Base-by-base conservation (phyloP, 2,888 invertebrate species). In the Lochmaea crataegi region DNA sequence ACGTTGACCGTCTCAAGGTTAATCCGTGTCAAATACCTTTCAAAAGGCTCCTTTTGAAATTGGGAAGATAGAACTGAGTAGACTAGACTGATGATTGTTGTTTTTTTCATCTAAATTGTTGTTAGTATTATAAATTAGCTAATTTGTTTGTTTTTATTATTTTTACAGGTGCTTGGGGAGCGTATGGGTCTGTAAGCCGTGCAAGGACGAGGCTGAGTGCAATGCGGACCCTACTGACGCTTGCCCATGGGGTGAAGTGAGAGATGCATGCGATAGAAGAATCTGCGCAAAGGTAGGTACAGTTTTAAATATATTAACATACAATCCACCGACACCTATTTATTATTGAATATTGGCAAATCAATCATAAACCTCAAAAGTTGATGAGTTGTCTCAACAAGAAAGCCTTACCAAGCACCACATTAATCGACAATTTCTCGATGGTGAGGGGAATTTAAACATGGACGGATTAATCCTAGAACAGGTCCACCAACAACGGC, bases 261-360 rank as follows among this genome's bases (percentile, higher is more conserved):
- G 83, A 68, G 83, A 87, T 72, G 76, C 75, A 57, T 86, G 87
- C 75, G 80, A 80, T 51, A 77, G 85, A 77, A 80, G 85, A 76
- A 82, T 84, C 5, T 87, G 87, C 73, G 84, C 85, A 58, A 87
- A 85, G 82, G 86, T 86, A 82, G 73, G 71, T 79, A 61, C 11
- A 64, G n/a, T 7, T 16, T 16, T 18, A 6, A 16, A 16, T 7
- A 12, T 12, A 42, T 68, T 22, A 32, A 32, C 32, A 26, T 26
- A 26, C 26, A 26, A 26, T 26, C 26, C n/a, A 22, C 22, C 2
- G 2, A 22, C 22, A 22, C 22, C 22, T 22, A 38, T 38, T 38
- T 38, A 9, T 38, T 38, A 38, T 38, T 38, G 9, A 38, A 38
- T 38, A 38, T 7, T 7, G 9, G 32, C 9, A 38, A 38, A 38